Base-by-base conservation (phyloP, 2,113 vertebrate genomes). In the Ellobius talpinus region DNA sequence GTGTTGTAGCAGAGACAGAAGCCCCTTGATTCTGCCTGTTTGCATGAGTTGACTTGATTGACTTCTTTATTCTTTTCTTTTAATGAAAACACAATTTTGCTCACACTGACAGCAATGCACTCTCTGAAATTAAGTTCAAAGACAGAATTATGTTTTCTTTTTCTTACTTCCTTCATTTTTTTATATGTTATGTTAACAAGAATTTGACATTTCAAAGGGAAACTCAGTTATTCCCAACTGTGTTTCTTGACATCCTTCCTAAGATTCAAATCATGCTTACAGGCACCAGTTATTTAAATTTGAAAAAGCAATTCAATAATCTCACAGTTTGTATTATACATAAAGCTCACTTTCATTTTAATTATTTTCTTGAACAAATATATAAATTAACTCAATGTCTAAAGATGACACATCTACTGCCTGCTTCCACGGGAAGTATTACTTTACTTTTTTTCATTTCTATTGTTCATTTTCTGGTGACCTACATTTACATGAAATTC, bases 101-200 rank as follows among this genome's bases (percentile, higher is more conserved):
- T 77, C 81, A 12, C 12, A 33, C 1, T 19, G 50, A 45, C 3
- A n/a, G 17, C 31, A 72, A 39, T 55, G 23, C 47, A 23, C 7
- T 39, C 5, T 82, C 70, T 79, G 76, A 89, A 92, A 72, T 52
- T 74, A 65, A 68, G 4, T 95, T 90, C 24, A 68, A 55, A 85
- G 68, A 45, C 2, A 87, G 16, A 87, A 61, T 33, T 93, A n/a
- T 42, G 42, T 61, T 91, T 42, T 91, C 0, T 26, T 7, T 94
- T 90, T 4, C 4, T 92, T 92, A 79, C 4, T 21, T 16, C 42
- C 89, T 79, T 90, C 81, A 36, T 12, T 92, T 94, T 94, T 93
- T 93, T 7, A 81, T 73, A 66, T 70, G 10, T 24, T 96, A 29
- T 76, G 24, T 89, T 95, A 87, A 74, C 1, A 21, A 76, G 33